A percentile compares a stretch with the other conserved stretches of the same genome.
Evolutionary conservation across 2,113 vertebrate species (phyloP).

Genomic region (Pygoscelis adeliae): DNA sequence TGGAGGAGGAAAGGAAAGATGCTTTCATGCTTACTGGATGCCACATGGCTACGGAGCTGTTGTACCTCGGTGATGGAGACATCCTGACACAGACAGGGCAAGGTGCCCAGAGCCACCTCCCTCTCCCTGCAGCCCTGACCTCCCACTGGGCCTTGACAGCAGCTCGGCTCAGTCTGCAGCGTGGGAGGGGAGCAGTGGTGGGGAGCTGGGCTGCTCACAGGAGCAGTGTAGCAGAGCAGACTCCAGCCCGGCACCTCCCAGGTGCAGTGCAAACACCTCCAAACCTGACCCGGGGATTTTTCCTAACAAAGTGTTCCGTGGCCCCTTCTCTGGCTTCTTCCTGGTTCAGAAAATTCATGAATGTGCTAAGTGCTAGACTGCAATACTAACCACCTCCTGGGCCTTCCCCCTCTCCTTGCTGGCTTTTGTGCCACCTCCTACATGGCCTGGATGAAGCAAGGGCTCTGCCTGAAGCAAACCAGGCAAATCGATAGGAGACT

Average conservation of each 20-base stretch:
- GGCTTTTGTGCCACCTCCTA: not conserved
- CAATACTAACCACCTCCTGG: not conserved
- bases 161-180: fast-evolving
- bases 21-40: not conserved
- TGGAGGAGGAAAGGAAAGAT: not conserved
- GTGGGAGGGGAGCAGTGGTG: not conserved
- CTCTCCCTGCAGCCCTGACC: not conserved
- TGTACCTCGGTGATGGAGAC: fast-evolving
- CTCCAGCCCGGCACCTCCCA: not conserved
- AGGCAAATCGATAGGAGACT: not conserved
- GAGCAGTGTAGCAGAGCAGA: not conserved
- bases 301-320: not conserved
- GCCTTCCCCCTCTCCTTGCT: not conserved
- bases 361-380: not conserved
- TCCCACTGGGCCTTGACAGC: not conserved
- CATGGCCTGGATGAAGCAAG: not conserved
- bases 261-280: not conserved
- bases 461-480: not conserved
- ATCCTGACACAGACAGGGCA: not conserved
- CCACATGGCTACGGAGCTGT: fast-evolving
- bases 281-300: not conserved
- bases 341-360: not conserved
- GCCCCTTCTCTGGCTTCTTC: not conserved
- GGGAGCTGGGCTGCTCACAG: not conserved
- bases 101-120: not conserved